Percentiles rank a stretch among this genome's conserved stretches.
These are phyloP conservation scores for Phymanthus crucifer DNA, from an alignment of 92 coral and sea anemone species.

Conservation along the genomic window DNA sequence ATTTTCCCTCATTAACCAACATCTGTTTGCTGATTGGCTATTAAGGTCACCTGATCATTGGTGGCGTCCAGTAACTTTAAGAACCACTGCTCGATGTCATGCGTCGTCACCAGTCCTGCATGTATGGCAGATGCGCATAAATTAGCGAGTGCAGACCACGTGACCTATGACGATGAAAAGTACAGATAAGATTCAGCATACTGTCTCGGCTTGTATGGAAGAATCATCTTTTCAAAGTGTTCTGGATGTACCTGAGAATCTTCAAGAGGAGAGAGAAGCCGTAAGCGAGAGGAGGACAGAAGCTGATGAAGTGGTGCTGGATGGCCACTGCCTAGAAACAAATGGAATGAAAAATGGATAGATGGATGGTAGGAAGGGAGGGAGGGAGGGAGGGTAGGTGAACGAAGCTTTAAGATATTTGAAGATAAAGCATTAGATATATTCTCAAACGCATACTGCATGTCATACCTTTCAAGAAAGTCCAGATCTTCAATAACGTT, in stretches of 20 bases:
- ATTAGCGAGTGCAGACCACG: conserved; percentile 48
- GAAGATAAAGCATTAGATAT: too few species aligned
- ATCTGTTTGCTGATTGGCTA: not conserved
- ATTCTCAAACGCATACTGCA: too few species aligned
- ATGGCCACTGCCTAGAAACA: conserved; percentile 1
- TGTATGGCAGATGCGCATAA: conserved; percentile 20
- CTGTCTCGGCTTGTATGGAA: not conserved
- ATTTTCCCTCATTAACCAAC: not conserved
- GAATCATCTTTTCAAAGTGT: not conserved
- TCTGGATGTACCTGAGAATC: conserved; percentile 4
- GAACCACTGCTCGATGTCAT: conserved; percentile 58
- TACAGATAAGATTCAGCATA: too few species aligned
- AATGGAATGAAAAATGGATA: not conserved
- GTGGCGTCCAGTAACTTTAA: conserved; percentile 31
- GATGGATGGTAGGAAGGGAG: not conserved
- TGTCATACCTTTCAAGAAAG: conserved; percentile 48
- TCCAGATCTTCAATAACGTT: conserved; percentile 44
- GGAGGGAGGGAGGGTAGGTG: too few species aligned
- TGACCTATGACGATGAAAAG: conserved; percentile 17
- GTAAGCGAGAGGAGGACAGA: conserved; percentile 28
- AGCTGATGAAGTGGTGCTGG: conserved; percentile 30
- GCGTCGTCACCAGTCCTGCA: conserved; percentile 16
- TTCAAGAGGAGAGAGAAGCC: conserved; percentile 26
- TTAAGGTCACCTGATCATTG: conserved; percentile 44
- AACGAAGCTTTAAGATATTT: too few species aligned